Evolutionary conservation across 2,113 vertebrate species (phyloP).

Genomic region (Tragelaphus imberbis): DNA sequence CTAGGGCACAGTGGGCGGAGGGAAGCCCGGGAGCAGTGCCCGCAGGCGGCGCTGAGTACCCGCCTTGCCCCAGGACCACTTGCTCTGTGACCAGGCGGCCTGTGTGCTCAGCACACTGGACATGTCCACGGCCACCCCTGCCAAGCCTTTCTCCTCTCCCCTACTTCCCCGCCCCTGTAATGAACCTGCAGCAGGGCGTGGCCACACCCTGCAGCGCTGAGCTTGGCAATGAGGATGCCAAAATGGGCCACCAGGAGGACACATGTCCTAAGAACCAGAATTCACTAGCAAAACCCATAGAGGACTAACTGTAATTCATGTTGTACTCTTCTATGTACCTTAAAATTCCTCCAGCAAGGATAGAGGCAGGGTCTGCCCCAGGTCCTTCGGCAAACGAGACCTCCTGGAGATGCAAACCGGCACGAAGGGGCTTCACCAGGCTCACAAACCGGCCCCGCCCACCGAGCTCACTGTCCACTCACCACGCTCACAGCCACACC

Average conservation of each 20-base stretch:
- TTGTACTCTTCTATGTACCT: not conserved
- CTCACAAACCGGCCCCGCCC: not conserved
- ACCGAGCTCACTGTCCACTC: not conserved
- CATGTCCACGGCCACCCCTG: not conserved
- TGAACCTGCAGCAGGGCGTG: not conserved
- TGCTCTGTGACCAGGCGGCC: not conserved
- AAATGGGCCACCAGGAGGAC: not conserved
- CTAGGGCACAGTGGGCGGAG: accelerated
- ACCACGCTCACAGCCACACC: not conserved
- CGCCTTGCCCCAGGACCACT: accelerated
- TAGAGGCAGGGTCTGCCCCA: no score
- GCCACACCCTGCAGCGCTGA: not conserved
- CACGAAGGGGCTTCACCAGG: accelerated
- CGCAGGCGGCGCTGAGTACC: accelerated
- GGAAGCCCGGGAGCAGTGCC: not conserved
- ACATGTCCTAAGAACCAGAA: not conserved
- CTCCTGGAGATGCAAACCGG: accelerated
- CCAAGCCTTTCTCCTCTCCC: not conserved
- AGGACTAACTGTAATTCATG: not conserved
- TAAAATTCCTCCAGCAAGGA: not conserved
- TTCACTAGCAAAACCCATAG: not conserved
- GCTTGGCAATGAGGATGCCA: not conserved
- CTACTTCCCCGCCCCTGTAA: not conserved
- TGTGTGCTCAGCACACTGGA: not conserved
- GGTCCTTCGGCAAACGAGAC: accelerated